These are phyloP conservation scores for Platygyra sinensis DNA, from an alignment of 64 coral and sea anemone genomes.

Conservation along the genomic window DNA sequence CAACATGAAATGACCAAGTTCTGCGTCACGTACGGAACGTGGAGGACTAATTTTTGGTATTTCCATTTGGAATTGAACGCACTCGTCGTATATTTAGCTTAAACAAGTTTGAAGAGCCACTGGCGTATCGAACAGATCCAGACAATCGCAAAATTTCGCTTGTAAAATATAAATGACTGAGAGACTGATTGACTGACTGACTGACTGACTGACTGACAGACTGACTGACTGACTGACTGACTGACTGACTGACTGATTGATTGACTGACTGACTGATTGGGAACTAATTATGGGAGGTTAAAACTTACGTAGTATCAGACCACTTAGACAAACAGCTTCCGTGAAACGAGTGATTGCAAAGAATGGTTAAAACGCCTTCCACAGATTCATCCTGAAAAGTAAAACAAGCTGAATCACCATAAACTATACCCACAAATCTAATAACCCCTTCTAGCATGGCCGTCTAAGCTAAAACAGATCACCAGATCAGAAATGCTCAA, in stretches of 20 bases:
- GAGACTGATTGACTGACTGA: background rate
- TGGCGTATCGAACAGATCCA: no score
- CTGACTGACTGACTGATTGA: background rate
- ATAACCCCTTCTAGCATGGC: no score
- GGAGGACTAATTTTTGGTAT: no score
- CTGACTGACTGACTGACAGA: background rate
- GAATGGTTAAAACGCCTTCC: constrained; percentile 74
- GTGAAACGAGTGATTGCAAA: constrained; percentile 96
- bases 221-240: background rate
- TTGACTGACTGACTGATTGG: background rate
- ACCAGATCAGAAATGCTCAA: no score
- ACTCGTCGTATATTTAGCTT: no score
- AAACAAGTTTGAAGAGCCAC: no score
- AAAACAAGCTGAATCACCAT: background rate
- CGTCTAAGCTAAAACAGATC: no score
- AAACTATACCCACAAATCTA: no score
- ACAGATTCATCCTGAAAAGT: constrained; percentile 70
- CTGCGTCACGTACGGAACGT: no score
- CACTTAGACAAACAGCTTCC: constrained; percentile 96
- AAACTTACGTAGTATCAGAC: constrained; percentile 90
- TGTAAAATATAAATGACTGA: background rate
- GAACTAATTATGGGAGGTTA: background rate
- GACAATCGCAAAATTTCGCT: no score
- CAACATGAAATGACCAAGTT: no score
- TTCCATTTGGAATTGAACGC: no score